Conservation (phyloP, 1,140 invertebrate genomes). For the Ridgeia piscesae region DNA sequence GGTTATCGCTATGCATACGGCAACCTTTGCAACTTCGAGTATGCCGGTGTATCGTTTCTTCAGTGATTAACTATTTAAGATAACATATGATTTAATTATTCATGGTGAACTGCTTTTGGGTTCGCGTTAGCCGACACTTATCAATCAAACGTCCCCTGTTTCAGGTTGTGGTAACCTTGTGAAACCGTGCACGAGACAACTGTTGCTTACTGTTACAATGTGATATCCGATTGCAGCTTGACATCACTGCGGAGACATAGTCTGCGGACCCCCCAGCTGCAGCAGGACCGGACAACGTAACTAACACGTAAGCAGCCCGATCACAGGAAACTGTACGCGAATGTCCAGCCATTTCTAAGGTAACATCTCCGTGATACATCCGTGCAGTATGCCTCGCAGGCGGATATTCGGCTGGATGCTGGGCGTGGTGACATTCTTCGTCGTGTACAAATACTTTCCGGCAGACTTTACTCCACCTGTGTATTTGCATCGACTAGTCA, state of each 20-base stretch:
- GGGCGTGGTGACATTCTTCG: background rate
- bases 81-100: too few species aligned
- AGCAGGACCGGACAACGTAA: background rate
- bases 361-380: background rate
- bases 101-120: too few species aligned
- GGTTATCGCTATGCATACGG: too few species aligned
- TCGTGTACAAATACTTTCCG: background rate
- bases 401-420: background rate
- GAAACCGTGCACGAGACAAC: background rate
- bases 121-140: too few species aligned
- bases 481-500: background rate
- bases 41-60: too few species aligned
- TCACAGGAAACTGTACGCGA: background rate
- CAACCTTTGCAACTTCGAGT: too few species aligned
- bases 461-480: background rate
- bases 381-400: background rate
- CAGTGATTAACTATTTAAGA: too few species aligned
- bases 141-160: background rate
- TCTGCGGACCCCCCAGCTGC: background rate
- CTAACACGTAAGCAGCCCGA: background rate
- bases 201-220: background rate
- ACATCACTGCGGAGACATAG: background rate
- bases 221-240: background rate
- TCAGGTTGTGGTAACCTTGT: background rate
- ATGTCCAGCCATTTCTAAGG: background rate